phyloP scores from a whole-genome alignment of 1,140 invertebrate genomes.

The Sarcophaga bullata region DNA sequence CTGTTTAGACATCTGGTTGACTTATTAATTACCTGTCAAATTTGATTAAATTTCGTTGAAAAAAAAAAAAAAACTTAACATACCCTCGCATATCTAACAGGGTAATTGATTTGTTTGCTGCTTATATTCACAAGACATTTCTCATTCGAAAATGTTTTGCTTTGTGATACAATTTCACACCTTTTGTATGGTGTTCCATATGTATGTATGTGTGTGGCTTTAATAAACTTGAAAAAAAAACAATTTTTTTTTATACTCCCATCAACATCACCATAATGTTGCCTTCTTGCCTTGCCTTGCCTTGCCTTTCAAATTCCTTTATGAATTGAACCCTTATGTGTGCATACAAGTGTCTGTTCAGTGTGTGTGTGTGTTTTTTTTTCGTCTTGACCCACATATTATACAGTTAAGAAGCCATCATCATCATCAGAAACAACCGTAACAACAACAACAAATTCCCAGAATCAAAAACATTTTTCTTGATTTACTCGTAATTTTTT shows the following conservation, averaged over 20 bases:
- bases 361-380: not conserved
- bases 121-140: too few relatives aligned
- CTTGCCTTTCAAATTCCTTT: constrained; percentile 8
- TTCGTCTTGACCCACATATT: constrained; percentile 3
- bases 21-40: constrained; percentile 14
- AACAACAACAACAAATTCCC: not conserved
- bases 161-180: too few relatives aligned
- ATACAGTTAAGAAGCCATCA: constrained; percentile 16
- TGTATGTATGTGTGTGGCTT: not conserved
- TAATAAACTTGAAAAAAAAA: constrained; percentile 4
- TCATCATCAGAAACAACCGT: not conserved
- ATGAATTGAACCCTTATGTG: not conserved
- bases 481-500: not conserved
- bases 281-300: not conserved
- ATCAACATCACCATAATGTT: not conserved
- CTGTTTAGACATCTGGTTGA: not conserved
- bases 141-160: too few relatives aligned
- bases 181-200: too few relatives aligned
- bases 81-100: not conserved
- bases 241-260: not conserved
- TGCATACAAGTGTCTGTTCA: not conserved
- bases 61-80: not conserved
- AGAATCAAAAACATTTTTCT: constrained; percentile 14
- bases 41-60: not conserved
- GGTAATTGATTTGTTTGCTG: too few relatives aligned